Percentiles rank a stretch among this genome's conserved stretches.
These are phyloP conservation scores for Craniophora ligustri DNA, from an alignment of 2,888 invertebrate species.

Conservation along the genomic window DNA sequence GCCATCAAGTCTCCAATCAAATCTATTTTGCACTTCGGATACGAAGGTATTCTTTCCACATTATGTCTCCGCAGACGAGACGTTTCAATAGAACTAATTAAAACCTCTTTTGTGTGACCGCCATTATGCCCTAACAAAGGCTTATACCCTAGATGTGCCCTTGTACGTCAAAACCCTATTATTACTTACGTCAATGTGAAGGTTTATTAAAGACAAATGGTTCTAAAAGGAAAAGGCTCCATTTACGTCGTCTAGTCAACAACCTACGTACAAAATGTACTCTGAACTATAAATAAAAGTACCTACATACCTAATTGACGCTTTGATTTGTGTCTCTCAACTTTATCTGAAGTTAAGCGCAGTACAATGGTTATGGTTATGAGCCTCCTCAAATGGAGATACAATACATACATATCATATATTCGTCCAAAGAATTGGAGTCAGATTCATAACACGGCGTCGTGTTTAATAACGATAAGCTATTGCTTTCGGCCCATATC, in stretches of 20 bases:
- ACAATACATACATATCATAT: too few species aligned
- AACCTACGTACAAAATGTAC: neutral
- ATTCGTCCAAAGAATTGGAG: too few species aligned
- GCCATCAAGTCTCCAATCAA: neutral
- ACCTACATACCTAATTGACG: too few species aligned
- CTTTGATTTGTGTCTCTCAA: too few species aligned
- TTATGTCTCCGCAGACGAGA: constrained; percentile 11
- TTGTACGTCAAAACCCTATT: constrained; percentile 16
- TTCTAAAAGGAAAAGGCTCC: constrained; percentile 20
- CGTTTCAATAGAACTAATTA: constrained; percentile 26
- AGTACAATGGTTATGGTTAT: too few species aligned
- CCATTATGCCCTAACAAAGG: constrained; percentile 23
- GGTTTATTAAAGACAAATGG: constrained; percentile 31
- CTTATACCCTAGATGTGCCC: constrained; percentile 2
- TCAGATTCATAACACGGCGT: too few species aligned
- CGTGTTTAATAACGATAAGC: too few species aligned
- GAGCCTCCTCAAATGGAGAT: too few species aligned
- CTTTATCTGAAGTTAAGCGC: too few species aligned
- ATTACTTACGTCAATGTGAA: constrained; percentile 32
- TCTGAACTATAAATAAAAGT: neutral
- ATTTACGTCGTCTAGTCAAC: constrained; percentile 7
- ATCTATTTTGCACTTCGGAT: neutral
- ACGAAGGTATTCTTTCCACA: neutral
- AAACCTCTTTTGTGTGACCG: constrained; percentile 8
- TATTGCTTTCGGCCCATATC: too few species aligned